Percentiles rank a stretch among this genome's conserved stretches.
These are phyloP conservation scores for Periophthalmus magnuspinnatus DNA, from an alignment of 2,797 vertebrate species.

Conservation along the genomic window DNA sequence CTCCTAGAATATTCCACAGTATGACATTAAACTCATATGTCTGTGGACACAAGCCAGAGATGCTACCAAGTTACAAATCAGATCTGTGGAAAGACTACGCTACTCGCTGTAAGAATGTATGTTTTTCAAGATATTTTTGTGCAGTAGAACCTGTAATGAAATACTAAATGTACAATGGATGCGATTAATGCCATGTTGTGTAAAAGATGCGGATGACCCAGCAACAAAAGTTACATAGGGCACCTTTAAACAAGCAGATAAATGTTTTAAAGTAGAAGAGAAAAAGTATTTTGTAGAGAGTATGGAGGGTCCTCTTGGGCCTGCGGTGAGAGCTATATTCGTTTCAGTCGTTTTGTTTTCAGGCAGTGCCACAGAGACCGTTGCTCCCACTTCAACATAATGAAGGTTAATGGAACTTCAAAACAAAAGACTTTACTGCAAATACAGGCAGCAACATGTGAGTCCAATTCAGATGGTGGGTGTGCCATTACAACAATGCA, in stretches of 20 bases:
- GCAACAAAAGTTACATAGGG: background rate
- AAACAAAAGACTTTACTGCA: conserved; percentile 5
- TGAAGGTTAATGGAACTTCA: conserved; percentile 16
- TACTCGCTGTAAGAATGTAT: background rate
- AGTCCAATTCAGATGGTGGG: background rate
- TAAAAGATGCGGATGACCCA: background rate
- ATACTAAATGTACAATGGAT: background rate
- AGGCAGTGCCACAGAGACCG: background rate
- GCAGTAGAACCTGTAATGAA: background rate
- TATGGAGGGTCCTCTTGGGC: background rate
- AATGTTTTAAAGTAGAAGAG: background rate
- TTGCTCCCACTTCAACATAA: conserved; percentile 13
- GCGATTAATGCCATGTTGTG: background rate
- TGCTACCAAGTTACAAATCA: background rate
- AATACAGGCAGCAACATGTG: background rate
- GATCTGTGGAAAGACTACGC: too few relatives aligned
- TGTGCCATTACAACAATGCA: background rate
- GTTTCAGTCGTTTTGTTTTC: conserved; percentile 14
- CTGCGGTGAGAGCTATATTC: conserved; percentile 6
- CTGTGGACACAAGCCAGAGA: background rate
- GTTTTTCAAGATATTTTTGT: background rate
- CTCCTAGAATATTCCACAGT: background rate
- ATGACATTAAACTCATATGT: background rate
- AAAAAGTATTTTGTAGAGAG: background rate
- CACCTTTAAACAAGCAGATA: background rate